Base-by-base conservation (phyloP, 1,140 invertebrate genomes). In the Muscidifurax raptorellus region DNA sequence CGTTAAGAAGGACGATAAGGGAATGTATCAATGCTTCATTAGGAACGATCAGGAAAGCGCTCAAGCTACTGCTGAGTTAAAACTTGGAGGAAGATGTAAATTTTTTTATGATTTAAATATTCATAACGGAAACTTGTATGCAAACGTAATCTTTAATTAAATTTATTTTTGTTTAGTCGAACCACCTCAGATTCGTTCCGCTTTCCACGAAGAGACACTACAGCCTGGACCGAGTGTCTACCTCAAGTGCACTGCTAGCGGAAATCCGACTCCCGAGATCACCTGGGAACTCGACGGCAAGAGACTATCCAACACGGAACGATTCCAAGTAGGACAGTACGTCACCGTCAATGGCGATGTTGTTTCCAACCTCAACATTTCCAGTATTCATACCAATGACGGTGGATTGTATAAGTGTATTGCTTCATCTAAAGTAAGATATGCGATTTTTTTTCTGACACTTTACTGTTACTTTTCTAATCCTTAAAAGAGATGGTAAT, bases 21-120 rank as follows among this genome's bases (percentile, higher is more conserved):
- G 98, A 91, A 99, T 99, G 98, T 99, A 99, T 90, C 98, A 99
- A 89, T 99, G 98, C 90, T 98, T 99, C 90, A 97, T 98, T 47
- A 94, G 97, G 72, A 99, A 99, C 90, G 97, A 98, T 89, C 97
- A 98, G 91, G 98, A 99, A 93, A 98, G 96, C 88, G 97, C 97
- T 1, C 97, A 99, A 90, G 97, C 97, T 1, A 97, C 97, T 76
- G 97, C 97, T 64, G 97, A 99, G 94, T 93, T 99, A 27, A 97
- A 98, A 94, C 95, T 99, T 67, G 98, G 98, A 89, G 97, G 98
- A 92, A 94, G 97, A 94, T 98, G 96, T 96, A 92, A 94, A 95
- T 94, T 76, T 69, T 28, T 74, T n/a, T 32, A 74, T 3, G 32
- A n/a, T 4, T n/a, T 12, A 4, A 18, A 28, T 22, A 40, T 40